phyloP scores from a whole-genome alignment of 2,888 invertebrate species.

The Dilophus febrilis region DNA sequence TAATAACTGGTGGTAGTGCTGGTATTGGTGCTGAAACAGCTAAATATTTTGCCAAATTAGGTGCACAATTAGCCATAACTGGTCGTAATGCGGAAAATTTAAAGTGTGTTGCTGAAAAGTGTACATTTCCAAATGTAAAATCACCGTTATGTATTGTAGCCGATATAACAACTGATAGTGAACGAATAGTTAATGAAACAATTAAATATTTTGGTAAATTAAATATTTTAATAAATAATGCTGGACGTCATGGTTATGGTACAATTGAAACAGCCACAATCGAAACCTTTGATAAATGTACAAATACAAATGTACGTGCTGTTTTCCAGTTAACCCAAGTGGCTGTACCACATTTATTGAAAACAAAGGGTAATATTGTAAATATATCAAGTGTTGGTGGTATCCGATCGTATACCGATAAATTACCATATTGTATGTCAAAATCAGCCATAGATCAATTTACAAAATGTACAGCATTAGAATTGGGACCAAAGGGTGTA shows the following conservation, averaged over 20 bases:
- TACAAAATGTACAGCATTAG: slow-evolving; percentile 76
- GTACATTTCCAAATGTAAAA: slow-evolving; percentile 36
- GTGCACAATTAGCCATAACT: slow-evolving; percentile 39
- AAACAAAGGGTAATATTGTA: slow-evolving; percentile 69
- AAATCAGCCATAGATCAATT: slow-evolving; percentile 90
- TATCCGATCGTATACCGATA: slow-evolving; percentile 67
- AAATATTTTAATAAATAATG: slow-evolving; percentile 63
- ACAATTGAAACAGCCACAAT: slow-evolving; percentile 64
- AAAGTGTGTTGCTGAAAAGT: slow-evolving; percentile 38
- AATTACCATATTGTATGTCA: slow-evolving; percentile 82
- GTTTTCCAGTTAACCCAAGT: slow-evolving; percentile 64
- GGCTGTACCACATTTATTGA: slow-evolving; percentile 63
- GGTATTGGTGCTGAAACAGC: slow-evolving; percentile 60
- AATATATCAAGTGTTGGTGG: slow-evolving; percentile 91
- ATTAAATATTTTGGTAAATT: slow-evolving; percentile 44
- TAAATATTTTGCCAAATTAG: slow-evolving; percentile 43
- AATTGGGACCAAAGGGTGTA: slow-evolving; percentile 58
- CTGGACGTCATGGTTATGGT: slow-evolving; percentile 63
- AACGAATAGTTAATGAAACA: slow-evolving; percentile 45
- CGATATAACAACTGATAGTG: slow-evolving; percentile 47
- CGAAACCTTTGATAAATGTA: slow-evolving; percentile 69
- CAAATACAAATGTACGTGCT: slow-evolving; percentile 71
- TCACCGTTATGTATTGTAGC: slow-evolving; percentile 45
- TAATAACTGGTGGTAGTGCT: slow-evolving; percentile 54
- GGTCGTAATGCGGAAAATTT: slow-evolving; percentile 46